Base-by-base conservation (phyloP, 2,113 vertebrate genomes). In the Nymphicus hollandicus region DNA sequence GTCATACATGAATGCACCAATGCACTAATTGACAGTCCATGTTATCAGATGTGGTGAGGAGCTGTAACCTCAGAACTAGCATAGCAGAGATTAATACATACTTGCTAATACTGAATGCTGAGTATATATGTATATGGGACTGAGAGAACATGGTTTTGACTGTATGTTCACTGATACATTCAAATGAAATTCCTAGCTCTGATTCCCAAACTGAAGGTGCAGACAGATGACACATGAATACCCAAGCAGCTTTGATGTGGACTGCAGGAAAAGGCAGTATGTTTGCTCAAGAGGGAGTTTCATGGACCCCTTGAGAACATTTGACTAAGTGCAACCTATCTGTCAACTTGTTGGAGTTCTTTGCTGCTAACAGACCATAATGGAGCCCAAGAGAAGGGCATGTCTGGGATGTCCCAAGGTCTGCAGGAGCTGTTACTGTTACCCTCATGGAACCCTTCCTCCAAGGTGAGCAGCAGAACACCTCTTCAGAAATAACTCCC, bases 41-140 rank as follows among this genome's bases (percentile, higher is more conserved):
- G 76, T 68, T 68, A 68, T 61, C 69, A 91, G 91, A 72, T 43
- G 53, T 47, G 71, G 41, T 66, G 83, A 95, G 77, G 89, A 89
- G 91, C 56, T 92, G 71, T 89, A 96, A 76, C 64, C 95, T 94
- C 84, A 64, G 41, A 72, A 77, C 41, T 81, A 74, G 94, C 19
- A 56, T 23, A 39, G 80, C 79, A 80, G 85, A 95, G 76, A 90
- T 90, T 58, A 80, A 61, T 69, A 74, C 33, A 20, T 35, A 60
- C 76, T 55, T 81, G 69, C 64, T 81, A 50, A 1, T 69, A 74
- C 66, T 71, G 76, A 50, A 25, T 83, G 78, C 84, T 29, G 52
- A 93, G 50, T 47, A 68, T 33, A n/a, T 47, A 81, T 11, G 66
- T 52, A 81, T 23, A 49, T 0, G 8, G 39, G 52, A 73, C 86